phyloP scores from a whole-genome alignment of 2,797 vertebrate species.

The Smutsia gigantea region DNA sequence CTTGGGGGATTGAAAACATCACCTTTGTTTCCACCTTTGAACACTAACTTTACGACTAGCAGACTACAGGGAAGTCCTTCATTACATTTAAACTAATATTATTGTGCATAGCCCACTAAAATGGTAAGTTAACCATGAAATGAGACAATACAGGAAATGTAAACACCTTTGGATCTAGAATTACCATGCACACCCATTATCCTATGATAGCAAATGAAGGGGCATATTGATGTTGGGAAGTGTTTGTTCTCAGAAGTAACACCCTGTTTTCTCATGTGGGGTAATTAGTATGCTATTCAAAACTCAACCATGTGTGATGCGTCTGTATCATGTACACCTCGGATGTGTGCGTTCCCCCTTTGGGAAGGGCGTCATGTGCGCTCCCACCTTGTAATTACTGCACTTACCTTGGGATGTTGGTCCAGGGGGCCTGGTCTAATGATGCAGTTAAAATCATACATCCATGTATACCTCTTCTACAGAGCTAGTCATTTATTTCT shows the following conservation, averaged over 20 bases:
- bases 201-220: background rate
- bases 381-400: background rate
- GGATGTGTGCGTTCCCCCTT: rapidly evolving
- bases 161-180: background rate
- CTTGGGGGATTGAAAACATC: background rate
- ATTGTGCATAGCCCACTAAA: background rate
- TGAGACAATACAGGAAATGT: background rate
- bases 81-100: background rate
- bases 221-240: background rate
- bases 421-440: background rate
- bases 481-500: background rate
- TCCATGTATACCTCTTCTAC: background rate
- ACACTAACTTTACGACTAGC: background rate
- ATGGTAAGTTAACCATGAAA: background rate
- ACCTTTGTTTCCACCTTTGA: background rate
- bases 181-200: background rate
- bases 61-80: background rate
- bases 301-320: rapidly evolving
- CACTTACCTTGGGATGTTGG: background rate
- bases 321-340: rapidly evolving
- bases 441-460: background rate
- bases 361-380: background rate
- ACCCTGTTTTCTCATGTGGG: background rate
- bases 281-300: background rate
- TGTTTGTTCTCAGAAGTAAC: background rate